Percentiles rank a stretch among this genome's conserved stretches.
These are phyloP conservation scores for Chrysemys picta DNA, from an alignment of 2,113 vertebrate species.

Conservation along the genomic window DNA sequence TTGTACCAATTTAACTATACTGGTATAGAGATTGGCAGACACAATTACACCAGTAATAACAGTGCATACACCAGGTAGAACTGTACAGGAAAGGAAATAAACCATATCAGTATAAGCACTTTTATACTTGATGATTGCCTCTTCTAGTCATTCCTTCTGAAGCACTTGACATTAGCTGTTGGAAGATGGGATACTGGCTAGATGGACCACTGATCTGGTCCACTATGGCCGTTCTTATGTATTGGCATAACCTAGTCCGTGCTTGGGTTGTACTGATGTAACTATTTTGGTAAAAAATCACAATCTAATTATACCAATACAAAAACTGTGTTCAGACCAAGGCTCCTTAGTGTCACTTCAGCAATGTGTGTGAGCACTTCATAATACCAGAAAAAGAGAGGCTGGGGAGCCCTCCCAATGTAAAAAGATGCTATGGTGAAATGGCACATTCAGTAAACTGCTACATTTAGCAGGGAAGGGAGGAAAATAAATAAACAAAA, in stretches of 20 bases:
- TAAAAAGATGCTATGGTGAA: neutral
- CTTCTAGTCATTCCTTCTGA: neutral
- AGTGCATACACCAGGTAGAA: neutral
- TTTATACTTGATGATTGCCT: neutral
- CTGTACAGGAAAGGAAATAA: neutral
- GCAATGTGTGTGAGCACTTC: fast-evolving
- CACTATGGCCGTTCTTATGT: neutral
- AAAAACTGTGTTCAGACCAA: neutral
- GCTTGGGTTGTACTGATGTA: neutral
- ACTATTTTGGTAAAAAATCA: fast-evolving
- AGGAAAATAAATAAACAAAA: neutral
- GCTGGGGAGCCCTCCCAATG: neutral
- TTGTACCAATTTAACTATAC: neutral
- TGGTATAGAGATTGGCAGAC: neutral
- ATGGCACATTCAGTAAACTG: neutral
- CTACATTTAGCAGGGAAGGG: neutral
- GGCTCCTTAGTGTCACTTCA: neutral
- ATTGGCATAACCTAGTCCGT: neutral
- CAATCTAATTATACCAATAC: neutral
- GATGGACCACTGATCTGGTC: neutral
- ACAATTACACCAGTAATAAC: neutral
- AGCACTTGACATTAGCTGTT: neutral
- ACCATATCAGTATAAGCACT: neutral
- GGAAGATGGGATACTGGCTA: neutral
- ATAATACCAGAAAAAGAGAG: neutral